Conservation (phyloP, 2,113 vertebrate species). For the Aix galericulata region DNA sequence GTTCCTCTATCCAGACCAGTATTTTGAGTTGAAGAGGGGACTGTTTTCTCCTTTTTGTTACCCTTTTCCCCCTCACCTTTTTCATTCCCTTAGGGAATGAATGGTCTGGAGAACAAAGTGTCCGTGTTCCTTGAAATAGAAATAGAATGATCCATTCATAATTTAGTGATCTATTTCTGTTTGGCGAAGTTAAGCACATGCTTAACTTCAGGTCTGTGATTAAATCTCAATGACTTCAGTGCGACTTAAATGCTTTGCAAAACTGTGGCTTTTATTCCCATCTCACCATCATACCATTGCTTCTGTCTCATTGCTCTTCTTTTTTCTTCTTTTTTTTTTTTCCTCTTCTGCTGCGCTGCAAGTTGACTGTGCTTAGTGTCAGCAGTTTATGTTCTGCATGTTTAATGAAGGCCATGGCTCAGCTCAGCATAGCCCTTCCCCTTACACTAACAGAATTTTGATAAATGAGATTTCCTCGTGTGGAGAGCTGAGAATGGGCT, state of each 20-base stretch:
- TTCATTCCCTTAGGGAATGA: conserved; percentile 2
- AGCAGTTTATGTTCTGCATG: conserved; percentile 91
- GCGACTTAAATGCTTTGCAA: conserved; percentile 6
- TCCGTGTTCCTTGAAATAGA: conserved; percentile 30
- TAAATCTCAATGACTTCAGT: conserved; percentile 41
- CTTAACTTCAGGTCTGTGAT: conserved; percentile 51
- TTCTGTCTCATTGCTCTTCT: conserved; percentile 42
- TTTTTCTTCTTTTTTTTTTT: background rate
- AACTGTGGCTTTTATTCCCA: conserved; percentile 32
- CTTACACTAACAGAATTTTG: conserved; percentile 79
- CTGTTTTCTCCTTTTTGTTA: conserved; percentile 31
- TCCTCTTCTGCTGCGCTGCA: conserved; percentile 34
- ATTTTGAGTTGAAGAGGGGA: conserved; percentile 14
- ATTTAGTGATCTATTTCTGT: conserved; percentile 63
- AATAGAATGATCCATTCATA: conserved; percentile 66
- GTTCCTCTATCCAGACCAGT: background rate
- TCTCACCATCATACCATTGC: background rate
- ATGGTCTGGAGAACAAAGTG: conserved; percentile 42
- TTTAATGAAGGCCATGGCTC: conserved; percentile 82
- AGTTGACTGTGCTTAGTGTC: conserved; percentile 83
- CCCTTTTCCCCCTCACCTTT: background rate
- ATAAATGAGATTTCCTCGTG: conserved; percentile 80
- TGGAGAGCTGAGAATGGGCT: conserved; percentile 65
- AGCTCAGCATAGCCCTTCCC: conserved; percentile 71
- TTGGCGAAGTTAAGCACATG: conserved; percentile 56